Percentiles rank a stretch among this genome's conserved stretches.
phyloP scores from a whole-genome alignment of 2,797 vertebrate genomes.

The Epinephelus awoara region DNA sequence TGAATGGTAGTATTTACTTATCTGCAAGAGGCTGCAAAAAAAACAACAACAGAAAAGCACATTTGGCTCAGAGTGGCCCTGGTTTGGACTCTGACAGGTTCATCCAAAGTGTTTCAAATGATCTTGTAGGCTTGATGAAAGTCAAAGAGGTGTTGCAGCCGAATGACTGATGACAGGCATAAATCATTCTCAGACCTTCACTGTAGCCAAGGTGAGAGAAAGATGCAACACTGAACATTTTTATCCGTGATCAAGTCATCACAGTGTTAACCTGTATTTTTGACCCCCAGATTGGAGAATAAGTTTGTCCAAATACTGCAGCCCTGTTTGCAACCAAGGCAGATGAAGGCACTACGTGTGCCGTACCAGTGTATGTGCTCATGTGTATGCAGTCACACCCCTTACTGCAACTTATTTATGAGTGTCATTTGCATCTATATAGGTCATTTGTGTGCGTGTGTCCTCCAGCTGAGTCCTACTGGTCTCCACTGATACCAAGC shows the following conservation, averaged over 20 bases:
- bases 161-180: conserved; percentile 7
- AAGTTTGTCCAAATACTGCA: not conserved
- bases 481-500: conserved; percentile 37
- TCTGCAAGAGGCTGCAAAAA: not conserved
- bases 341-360: not conserved
- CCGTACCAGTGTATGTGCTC: not conserved
- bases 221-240: not conserved
- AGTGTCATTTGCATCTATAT: conserved; percentile 45
- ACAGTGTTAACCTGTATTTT: not conserved
- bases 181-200: conserved; percentile 28
- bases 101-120: not conserved
- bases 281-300: not conserved
- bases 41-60: not conserved
- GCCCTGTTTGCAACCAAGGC: not conserved
- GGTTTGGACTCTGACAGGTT: not conserved
- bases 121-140: not conserved
- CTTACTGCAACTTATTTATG: conserved; percentile 8
- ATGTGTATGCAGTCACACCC: not conserved
- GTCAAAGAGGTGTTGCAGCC: not conserved
- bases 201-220: conserved; percentile 34
- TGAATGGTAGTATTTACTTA: not conserved
- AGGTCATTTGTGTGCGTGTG: not conserved
- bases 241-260: not conserved
- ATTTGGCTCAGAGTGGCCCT: not conserved
- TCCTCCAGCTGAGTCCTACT: conserved; percentile 28